A percentile compares a stretch with the other conserved stretches of the same genome.
These are phyloP conservation scores for Melipona beecheii DNA, from an alignment of 2,888 invertebrate species.

Conservation along the genomic window DNA sequence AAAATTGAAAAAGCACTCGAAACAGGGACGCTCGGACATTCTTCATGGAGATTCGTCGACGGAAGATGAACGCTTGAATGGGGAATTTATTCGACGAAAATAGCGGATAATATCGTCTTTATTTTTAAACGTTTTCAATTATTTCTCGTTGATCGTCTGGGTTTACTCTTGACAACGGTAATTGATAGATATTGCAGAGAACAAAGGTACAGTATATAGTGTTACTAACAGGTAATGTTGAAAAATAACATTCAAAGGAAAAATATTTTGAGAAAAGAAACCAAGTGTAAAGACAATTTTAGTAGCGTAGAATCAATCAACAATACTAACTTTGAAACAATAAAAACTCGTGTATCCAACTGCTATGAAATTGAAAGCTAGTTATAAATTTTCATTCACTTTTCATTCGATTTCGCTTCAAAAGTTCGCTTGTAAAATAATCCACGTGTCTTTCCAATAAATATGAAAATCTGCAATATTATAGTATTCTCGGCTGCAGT, in stretches of 20 bases:
- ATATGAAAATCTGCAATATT: neutral
- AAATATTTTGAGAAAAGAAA: too few species aligned
- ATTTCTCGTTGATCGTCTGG: too few species aligned
- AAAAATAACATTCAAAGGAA: too few species aligned
- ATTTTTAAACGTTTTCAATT: too few species aligned
- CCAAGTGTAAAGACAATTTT: too few species aligned
- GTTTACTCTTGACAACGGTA: too few species aligned
- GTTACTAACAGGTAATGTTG: too few species aligned
- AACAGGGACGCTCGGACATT: neutral
- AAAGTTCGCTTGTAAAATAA: neutral
- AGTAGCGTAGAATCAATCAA: too few species aligned
- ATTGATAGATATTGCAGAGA: too few species aligned
- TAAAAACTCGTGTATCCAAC: too few species aligned
- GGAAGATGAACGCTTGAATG: neutral
- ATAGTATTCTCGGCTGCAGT: neutral
- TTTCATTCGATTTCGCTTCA: neutral
- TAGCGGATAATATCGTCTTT: neutral
- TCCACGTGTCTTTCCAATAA: neutral
- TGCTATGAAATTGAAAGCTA: neutral
- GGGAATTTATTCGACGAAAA: neutral
- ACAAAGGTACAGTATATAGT: too few species aligned
- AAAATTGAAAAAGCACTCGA: neutral
- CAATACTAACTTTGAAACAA: too few species aligned
- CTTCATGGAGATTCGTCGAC: neutral
- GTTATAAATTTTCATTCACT: neutral